Conservation (phyloP, 1,140 invertebrate genomes). For the Luehdorfia chinensis region DNA sequence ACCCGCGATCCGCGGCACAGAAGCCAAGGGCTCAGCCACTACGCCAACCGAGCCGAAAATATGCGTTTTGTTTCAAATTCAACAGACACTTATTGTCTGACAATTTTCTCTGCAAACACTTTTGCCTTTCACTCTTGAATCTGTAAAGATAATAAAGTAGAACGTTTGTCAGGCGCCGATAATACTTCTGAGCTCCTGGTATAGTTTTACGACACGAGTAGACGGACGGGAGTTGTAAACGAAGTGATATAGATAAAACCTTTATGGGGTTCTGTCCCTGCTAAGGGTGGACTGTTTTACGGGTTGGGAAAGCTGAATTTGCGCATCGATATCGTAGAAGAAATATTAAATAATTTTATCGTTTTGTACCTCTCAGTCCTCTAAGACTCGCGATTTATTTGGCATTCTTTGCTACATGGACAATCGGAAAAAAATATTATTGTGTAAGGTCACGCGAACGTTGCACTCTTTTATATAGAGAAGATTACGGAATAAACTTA, state of each 20-base stretch:
- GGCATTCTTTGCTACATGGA: too few relatives aligned
- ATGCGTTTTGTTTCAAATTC: too few relatives aligned
- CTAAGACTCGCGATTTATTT: too few relatives aligned
- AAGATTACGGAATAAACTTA: too few relatives aligned
- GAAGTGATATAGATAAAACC: conserved; percentile 15
- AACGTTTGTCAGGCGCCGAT: background rate
- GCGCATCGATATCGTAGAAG: background rate
- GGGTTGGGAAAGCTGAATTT: background rate
- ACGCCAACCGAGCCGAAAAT: too few relatives aligned
- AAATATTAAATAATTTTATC: conserved; percentile 8
- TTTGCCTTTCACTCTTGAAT: background rate
- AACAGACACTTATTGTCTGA: background rate
- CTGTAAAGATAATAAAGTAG: conserved; percentile 6
- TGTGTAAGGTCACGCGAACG: too few relatives aligned
- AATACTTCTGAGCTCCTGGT: background rate
- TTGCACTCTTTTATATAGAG: too few relatives aligned
- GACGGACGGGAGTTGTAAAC: conserved; percentile 7
- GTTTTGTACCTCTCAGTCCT: too few relatives aligned
- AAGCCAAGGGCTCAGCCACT: too few relatives aligned
- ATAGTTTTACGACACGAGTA: conserved; percentile 10
- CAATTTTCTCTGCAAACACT: conserved; percentile 2
- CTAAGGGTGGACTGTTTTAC: background rate
- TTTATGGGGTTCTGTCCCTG: background rate
- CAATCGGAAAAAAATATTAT: too few relatives aligned
- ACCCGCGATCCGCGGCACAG: too few relatives aligned